Base-by-base conservation (phyloP, 2,797 vertebrate genomes). In the Lophius americanus region DNA sequence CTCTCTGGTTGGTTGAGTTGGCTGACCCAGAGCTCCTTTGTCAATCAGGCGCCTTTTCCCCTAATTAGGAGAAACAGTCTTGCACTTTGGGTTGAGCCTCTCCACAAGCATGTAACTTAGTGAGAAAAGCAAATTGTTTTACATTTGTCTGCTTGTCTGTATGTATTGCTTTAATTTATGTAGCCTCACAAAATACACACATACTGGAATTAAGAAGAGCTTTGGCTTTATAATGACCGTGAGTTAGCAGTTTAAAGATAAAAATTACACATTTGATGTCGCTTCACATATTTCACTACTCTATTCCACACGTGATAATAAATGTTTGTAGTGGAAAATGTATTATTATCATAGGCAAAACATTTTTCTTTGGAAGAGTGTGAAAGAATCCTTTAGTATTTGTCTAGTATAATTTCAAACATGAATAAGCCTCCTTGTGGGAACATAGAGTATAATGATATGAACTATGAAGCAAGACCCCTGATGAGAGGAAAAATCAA, bases 41-140 rank as follows among this genome's bases (percentile, higher is more conserved):
- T 88, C 85, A 89, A 72, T 83, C 79, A 80, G 70, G 46, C 57
- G 0, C 49, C 49, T 64, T 83, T 74, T 63, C 54, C 59, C 60
- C 65, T 87, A 87, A 91, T 89, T 81, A 80, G 72, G 75, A 85
- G 84, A 71, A 85, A 71, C 82, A 70, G 67, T 72, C 47, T 51
- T 67, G 70, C 51, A 70, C 70, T 36, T 70, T 35, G 33, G 39
- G 49, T 59, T 59, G 56, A 79, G 68, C 32, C 37, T 51, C 64
- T 32, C 52, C 70, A 85, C 73, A 57, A 75, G 76, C 79, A 73
- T 62, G 61, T 47, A 58, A 51, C 60, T 73, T 72, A 75, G 64
- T n/a, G 62, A 61, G 66, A 81, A 70, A 83, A 66, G 41, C 46
- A 6, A 68, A 41, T 51, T 13, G 4, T 42, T 80, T 70, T 70